These are phyloP conservation scores for Lepidurus apus DNA, from an alignment of 1,140 invertebrate genomes.

Conservation along the genomic window DNA sequence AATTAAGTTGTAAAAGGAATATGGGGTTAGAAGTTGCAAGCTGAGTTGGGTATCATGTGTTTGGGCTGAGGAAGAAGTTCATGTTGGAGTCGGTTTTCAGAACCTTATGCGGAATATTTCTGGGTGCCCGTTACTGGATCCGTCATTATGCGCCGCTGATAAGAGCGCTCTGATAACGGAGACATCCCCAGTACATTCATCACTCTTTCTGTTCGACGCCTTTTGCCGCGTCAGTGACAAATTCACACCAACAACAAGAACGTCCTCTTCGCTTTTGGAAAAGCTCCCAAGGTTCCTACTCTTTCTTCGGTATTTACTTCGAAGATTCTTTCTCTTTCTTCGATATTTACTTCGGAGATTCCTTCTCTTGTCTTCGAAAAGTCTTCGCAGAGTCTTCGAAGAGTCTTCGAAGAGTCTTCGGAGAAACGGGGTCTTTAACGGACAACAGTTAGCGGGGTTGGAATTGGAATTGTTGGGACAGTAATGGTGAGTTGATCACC, in stretches of 20 bases:
- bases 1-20: not conserved
- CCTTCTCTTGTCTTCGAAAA: too few relatives aligned
- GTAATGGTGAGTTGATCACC: too few relatives aligned
- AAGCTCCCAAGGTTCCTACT: not conserved
- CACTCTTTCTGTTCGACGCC: not conserved
- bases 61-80: conserved; percentile 8
- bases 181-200: conserved; percentile 7
- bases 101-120: not conserved
- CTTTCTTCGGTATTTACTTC: not conserved
- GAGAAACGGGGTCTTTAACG: too few relatives aligned
- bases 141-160: conserved; percentile 20
- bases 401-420: too few relatives aligned
- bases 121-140: not conserved
- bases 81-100: not conserved
- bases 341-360: not conserved
- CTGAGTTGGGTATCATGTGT: not conserved
- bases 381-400: too few relatives aligned
- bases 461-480: too few relatives aligned
- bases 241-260: conserved; percentile 15
- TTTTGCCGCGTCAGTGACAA: conserved; percentile 15
- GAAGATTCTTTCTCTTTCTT: not conserved
- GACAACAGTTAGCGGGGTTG: too few relatives aligned
- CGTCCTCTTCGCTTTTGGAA: not conserved
- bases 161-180: conserved; percentile 6
- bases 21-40: not conserved